These are phyloP conservation scores for Asarcornis scutulata DNA, from an alignment of 2,113 vertebrate species.

Conservation along the genomic window DNA sequence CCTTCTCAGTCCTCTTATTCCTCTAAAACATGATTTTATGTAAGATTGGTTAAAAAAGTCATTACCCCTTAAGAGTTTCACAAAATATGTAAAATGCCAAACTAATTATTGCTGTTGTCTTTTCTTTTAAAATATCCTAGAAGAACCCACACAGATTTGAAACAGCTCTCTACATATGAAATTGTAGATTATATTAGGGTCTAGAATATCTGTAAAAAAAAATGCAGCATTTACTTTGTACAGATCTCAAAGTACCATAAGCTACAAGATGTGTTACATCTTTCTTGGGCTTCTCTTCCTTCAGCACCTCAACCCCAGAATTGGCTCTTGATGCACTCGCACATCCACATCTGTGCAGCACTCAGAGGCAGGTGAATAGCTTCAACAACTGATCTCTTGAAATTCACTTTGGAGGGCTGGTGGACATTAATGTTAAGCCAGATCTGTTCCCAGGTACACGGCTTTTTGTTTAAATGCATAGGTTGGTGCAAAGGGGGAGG, in stretches of 20 bases:
- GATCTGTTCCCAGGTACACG: background rate
- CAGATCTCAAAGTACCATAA: conserved; percentile 37
- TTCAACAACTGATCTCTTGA: background rate
- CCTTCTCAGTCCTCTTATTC: conserved; percentile 12
- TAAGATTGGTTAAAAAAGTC: background rate
- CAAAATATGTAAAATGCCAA: conserved; percentile 62
- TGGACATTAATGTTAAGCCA: conserved; percentile 3
- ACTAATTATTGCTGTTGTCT: conserved; percentile 66
- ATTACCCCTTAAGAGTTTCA: conserved; percentile 29
- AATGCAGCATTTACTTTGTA: conserved; percentile 35
- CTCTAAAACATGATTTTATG: conserved; percentile 38
- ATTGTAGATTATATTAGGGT: conserved; percentile 42
- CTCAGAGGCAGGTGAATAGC: background rate
- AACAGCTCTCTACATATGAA: conserved; percentile 23
- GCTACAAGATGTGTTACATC: background rate
- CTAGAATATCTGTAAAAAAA: conserved; percentile 35
- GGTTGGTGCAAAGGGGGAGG: background rate
- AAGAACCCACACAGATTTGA: conserved; percentile 35
- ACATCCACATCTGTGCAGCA: background rate
- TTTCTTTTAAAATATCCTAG: conserved; percentile 24
- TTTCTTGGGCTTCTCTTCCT: background rate
- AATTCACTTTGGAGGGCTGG: background rate
- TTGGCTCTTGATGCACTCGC: background rate
- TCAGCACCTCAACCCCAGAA: background rate
- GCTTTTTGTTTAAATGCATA: background rate